phyloP scores from a whole-genome alignment of 1,140 invertebrate genomes.

The Neoseiulus cucumeris region DNA sequence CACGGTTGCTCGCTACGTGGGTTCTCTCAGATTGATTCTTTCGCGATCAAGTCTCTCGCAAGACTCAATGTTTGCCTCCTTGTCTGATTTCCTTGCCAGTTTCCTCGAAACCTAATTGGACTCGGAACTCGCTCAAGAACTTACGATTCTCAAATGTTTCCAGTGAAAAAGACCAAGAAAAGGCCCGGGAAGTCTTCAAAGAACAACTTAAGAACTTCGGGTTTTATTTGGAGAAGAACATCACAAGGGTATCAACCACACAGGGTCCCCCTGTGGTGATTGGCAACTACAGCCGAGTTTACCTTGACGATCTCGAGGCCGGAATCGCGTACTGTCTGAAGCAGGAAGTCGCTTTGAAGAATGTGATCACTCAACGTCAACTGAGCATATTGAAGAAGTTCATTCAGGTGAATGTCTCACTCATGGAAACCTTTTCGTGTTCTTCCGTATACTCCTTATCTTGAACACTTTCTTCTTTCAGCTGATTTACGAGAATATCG shows the following conservation, averaged over 20 bases:
- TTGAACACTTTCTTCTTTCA: too few relatives aligned
- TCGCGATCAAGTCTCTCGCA: not conserved
- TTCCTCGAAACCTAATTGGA: too few relatives aligned
- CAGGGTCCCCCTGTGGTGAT: constrained; percentile 22
- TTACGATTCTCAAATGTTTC: too few relatives aligned
- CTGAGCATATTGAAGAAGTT: constrained; percentile 49
- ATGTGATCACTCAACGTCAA: constrained; percentile 39
- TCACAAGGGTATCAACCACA: constrained; percentile 2
- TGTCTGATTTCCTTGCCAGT: too few relatives aligned
- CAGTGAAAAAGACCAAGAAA: too few relatives aligned
- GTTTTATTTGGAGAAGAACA: not conserved
- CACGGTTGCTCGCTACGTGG: constrained; percentile 22
- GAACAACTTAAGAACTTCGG: too few relatives aligned
- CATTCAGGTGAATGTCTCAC: constrained; percentile 35
- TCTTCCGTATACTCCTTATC: too few relatives aligned
- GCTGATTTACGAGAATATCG: too few relatives aligned
- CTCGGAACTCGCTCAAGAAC: too few relatives aligned
- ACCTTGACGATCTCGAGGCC: constrained; percentile 65
- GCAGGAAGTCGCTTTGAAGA: constrained; percentile 52
- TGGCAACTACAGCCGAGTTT: constrained; percentile 32
- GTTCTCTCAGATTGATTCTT: constrained; percentile 11
- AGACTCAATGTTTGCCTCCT: too few relatives aligned
- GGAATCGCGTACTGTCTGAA: constrained; percentile 52
- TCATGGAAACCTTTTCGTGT: too few relatives aligned
- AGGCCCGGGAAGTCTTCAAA: too few relatives aligned